Percentiles rank a stretch among this genome's conserved stretches.
Evolutionary conservation across 1,140 invertebrate species (phyloP).

Genomic region (Tetraneura akinire): DNA sequence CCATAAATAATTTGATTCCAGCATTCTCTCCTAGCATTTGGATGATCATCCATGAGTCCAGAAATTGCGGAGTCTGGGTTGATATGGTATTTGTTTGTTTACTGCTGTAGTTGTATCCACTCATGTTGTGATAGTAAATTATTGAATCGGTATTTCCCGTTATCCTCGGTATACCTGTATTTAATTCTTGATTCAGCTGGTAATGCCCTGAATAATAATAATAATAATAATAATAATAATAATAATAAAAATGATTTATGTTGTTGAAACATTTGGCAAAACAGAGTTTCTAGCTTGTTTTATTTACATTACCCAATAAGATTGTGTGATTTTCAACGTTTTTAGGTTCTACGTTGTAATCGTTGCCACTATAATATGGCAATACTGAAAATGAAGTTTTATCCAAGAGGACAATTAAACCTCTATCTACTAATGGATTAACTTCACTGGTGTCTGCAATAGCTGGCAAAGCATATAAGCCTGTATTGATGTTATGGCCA

Average conservation of each 20-base stretch:
- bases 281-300: slow-evolving; percentile 4
- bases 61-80: slow-evolving; percentile 25
- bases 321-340: slow-evolving; percentile 62
- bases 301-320: slow-evolving; percentile 53
- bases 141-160: slow-evolving; percentile 39
- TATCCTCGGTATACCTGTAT: slow-evolving; percentile 37
- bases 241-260: slow-evolving; percentile 14
- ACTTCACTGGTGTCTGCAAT: slow-evolving; percentile 78
- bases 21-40: slow-evolving; percentile 63
- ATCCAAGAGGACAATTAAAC: slow-evolving; percentile 44
- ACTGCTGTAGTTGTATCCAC: slow-evolving; percentile 41
- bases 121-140: slow-evolving; percentile 50
- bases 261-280: slow-evolving; percentile 22
- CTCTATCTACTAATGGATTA: slow-evolving; percentile 47
- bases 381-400: slow-evolving; percentile 50
- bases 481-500: slow-evolving; percentile 79
- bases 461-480: slow-evolving; percentile 87
- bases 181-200: slow-evolving; percentile 49
- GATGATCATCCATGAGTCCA: background rate
- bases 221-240: background rate
- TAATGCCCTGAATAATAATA: slow-evolving; percentile 28
- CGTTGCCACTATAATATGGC: slow-evolving; percentile 41
- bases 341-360: slow-evolving; percentile 41
- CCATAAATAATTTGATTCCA: slow-evolving; percentile 64
- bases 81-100: slow-evolving; percentile 46